A percentile compares a stretch with the other conserved stretches of the same genome.
Evolutionary conservation across 2,888 invertebrate genomes (phyloP).

Genomic region (Timandra comae): DNA sequence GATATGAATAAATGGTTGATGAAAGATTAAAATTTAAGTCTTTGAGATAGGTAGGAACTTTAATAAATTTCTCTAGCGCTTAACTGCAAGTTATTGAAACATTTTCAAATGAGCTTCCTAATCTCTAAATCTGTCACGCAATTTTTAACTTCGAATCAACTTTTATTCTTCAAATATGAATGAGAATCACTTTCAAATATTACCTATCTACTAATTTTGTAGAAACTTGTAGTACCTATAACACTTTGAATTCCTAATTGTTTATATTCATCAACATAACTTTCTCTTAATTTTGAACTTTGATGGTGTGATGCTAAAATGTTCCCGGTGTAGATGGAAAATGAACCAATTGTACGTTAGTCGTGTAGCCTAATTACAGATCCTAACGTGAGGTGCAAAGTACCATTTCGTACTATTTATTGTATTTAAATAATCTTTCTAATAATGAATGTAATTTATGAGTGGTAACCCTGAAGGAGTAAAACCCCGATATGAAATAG

Average conservation of each 20-base stretch:
- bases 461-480: constrained; percentile 62
- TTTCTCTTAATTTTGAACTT: no score
- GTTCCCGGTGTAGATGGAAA: constrained; percentile 17
- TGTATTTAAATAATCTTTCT: constrained; percentile 33
- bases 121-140: neutral
- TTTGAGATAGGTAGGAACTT: neutral
- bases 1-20: no score
- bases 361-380: constrained; percentile 34
- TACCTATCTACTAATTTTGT: neutral
- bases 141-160: neutral
- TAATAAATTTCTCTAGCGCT: neutral
- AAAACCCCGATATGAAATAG: constrained; percentile 62
- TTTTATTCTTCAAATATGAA: constrained; percentile 1
- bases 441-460: constrained; percentile 43
- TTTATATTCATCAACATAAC: no score
- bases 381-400: constrained; percentile 42
- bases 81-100: neutral
- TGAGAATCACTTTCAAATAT: constrained; percentile 2
- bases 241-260: no score
- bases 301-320: constrained; percentile 2
- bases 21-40: no score
- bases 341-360: constrained; percentile 30
- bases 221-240: neutral
- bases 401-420: constrained; percentile 35
- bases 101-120: constrained; percentile 1